A percentile compares a stretch with the other conserved stretches of the same genome.
phyloP scores from a whole-genome alignment of 1,140 invertebrate species.

The Bombus turneri region DNA sequence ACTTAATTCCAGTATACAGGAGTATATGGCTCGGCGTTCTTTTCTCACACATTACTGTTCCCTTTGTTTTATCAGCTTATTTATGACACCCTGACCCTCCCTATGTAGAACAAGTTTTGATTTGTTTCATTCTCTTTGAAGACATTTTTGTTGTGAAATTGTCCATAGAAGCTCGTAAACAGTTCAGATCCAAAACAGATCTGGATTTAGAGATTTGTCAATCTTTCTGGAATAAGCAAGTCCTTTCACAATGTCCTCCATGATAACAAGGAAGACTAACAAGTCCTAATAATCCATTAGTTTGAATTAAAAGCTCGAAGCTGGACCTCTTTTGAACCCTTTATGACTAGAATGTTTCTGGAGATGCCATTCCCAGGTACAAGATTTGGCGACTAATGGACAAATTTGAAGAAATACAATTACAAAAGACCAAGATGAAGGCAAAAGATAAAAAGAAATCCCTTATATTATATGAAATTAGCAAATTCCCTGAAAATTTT shows the following conservation, averaged over 20 bases:
- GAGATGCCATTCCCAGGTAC: constrained; percentile 26
- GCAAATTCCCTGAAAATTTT: background rate
- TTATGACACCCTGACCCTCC: background rate
- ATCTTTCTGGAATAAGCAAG: background rate
- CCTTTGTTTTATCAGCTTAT: background rate
- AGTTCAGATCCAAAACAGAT: background rate
- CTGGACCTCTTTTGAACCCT: constrained; percentile 8
- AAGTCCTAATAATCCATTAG: background rate
- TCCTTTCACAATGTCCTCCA: background rate
- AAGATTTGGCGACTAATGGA: background rate
- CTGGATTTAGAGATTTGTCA: background rate
- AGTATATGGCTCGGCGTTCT: constrained; percentile 45
- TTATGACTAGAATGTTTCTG: constrained; percentile 43
- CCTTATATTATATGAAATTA: background rate
- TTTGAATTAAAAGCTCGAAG: constrained; percentile 1
- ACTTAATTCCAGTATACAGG: constrained; percentile 9
- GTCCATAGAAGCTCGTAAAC: constrained; percentile 9
- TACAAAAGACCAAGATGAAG: no score
- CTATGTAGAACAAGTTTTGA: constrained; percentile 1
- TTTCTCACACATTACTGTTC: background rate
- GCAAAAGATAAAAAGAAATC: background rate
- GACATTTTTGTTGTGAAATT: constrained; percentile 1
- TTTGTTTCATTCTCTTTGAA: constrained; percentile 1
- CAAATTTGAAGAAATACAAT: background rate
- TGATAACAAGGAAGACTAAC: background rate